Conservation (phyloP, 2,113 vertebrate genomes). For the Phyllostomus hastatus region DNA sequence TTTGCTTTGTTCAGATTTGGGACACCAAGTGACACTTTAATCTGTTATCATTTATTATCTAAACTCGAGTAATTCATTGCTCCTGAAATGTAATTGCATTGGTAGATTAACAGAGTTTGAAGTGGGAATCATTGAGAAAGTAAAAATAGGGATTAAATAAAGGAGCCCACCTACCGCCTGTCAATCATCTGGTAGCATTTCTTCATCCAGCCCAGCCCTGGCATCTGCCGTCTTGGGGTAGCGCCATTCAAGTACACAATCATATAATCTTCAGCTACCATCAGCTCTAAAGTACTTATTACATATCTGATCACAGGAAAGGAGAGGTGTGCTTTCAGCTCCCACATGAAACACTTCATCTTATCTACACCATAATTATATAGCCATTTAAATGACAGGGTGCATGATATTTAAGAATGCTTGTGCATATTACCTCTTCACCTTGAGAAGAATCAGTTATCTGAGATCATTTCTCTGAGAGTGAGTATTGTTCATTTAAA, state of each 20-base stretch:
- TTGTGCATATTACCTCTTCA: background rate
- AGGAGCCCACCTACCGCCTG: conserved; percentile 83
- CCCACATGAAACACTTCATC: background rate
- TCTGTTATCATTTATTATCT: background rate
- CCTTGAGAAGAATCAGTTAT: conserved; percentile 28
- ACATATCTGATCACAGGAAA: conserved; percentile 88
- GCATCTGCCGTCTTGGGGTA: conserved; percentile 95
- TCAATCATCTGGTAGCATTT: conserved; percentile 99
- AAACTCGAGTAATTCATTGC: background rate
- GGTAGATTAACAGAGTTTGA: background rate
- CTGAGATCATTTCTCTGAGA: conserved; percentile 39
- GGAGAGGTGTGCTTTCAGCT: background rate
- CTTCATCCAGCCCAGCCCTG: conserved; percentile 96
- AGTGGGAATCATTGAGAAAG: background rate
- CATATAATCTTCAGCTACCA: conserved; percentile 99
- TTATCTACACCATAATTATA: conserved; percentile 1
- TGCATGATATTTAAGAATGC: background rate
- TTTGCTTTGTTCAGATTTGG: background rate
- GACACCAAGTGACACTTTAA: background rate
- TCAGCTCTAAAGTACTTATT: conserved; percentile 96
- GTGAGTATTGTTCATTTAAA: background rate
- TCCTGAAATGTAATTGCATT: background rate
- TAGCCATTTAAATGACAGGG: conserved; percentile 33
- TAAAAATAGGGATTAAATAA: background rate
- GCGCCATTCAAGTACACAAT: conserved; percentile 98